phyloP scores from a whole-genome alignment of 2,888 invertebrate genomes.

The Lepidocyrtoides sp. region DNA sequence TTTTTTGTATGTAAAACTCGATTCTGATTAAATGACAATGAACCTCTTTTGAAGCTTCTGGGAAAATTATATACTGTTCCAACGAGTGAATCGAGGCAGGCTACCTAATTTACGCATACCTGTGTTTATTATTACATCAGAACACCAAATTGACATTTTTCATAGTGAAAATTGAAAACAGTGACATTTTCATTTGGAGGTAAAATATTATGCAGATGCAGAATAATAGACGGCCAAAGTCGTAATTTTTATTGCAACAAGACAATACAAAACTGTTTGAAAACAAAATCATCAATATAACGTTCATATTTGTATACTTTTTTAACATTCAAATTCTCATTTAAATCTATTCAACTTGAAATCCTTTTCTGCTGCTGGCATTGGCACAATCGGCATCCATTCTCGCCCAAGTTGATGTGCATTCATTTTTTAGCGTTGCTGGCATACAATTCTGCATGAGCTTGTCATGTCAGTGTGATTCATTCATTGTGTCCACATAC shows the following conservation, averaged over 20 bases:
- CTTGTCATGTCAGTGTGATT: background rate
- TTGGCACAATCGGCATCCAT: background rate
- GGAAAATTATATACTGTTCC: too few relatives aligned
- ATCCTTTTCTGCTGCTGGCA: background rate
- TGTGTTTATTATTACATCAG: too few relatives aligned
- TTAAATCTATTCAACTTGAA: slow-evolving; percentile 39
- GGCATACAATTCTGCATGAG: background rate
- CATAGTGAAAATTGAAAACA: too few relatives aligned
- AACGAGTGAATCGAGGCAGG: too few relatives aligned
- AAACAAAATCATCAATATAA: too few relatives aligned
- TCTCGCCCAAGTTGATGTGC: background rate
- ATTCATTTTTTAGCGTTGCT: background rate
- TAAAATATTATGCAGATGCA: too few relatives aligned
- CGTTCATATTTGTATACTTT: too few relatives aligned
- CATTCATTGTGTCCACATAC: background rate
- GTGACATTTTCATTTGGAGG: too few relatives aligned
- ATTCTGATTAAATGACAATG: background rate
- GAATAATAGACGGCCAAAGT: too few relatives aligned
- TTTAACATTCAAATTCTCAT: slow-evolving; percentile 6
- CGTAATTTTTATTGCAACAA: too few relatives aligned
- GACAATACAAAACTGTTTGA: too few relatives aligned
- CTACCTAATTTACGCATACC: background rate
- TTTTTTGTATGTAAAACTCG: background rate
- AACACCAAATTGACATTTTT: too few relatives aligned
- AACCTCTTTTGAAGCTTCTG: background rate